Conservation (phyloP, 2,113 vertebrate genomes). For the Beaufortia kweichowensis region DNA sequence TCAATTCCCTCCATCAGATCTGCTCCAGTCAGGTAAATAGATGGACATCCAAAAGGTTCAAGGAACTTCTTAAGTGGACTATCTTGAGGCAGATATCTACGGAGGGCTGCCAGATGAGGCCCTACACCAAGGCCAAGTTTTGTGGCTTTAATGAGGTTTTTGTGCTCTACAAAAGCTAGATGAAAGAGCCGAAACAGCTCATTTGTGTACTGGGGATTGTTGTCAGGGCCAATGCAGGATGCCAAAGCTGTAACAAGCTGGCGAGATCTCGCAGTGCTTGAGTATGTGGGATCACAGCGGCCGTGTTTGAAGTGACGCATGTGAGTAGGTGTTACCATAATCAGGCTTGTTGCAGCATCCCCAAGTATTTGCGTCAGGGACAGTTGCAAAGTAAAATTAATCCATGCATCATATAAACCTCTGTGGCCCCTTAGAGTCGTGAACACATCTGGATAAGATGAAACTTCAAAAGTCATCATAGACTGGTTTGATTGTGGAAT, state of each 20-base stretch:
- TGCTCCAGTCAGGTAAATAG: constrained; percentile 76
- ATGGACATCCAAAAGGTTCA: constrained; percentile 74
- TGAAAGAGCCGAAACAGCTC: constrained; percentile 71
- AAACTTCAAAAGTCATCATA: constrained; percentile 73
- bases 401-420: constrained; percentile 76
- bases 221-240: constrained; percentile 58
- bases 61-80: constrained; percentile 72
- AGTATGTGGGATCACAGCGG: constrained; percentile 79
- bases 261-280: constrained; percentile 64
- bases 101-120: constrained; percentile 74
- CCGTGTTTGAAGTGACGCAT: constrained; percentile 81
- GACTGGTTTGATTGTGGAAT: constrained; percentile 57
- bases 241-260: constrained; percentile 64
- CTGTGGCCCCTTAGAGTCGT: constrained; percentile 70
- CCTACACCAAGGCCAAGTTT: constrained; percentile 76
- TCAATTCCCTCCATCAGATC: constrained; percentile 74
- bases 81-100: constrained; percentile 63
- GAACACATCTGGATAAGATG: constrained; percentile 75
- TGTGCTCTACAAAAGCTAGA: constrained; percentile 73
- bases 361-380: constrained; percentile 72
- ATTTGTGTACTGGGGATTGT: constrained; percentile 53
- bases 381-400: constrained; percentile 78
- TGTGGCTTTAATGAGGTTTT: constrained; percentile 72
- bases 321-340: constrained; percentile 78
- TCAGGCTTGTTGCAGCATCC: constrained; percentile 63